Evolutionary conservation across 2,888 invertebrate genomes (phyloP).

Genomic region (Hetaerina titia): DNA sequence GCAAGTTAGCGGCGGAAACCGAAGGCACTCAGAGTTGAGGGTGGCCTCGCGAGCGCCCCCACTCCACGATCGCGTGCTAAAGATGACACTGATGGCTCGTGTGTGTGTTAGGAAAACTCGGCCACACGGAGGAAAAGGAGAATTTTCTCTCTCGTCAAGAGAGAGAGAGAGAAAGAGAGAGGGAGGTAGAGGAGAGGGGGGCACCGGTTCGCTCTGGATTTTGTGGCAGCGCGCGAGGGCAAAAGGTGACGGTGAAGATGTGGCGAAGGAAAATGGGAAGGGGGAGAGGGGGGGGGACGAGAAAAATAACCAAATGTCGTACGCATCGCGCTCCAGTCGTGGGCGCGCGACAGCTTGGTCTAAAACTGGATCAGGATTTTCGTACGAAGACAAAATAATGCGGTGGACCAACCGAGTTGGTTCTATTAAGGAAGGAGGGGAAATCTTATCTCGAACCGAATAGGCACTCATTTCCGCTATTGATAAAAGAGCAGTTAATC

Average conservation of each 20-base stretch:
- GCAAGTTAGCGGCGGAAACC: too few species aligned
- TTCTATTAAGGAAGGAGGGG: not conserved
- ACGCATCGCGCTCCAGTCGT: not conserved
- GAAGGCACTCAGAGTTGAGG: not conserved
- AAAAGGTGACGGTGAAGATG: slow-evolving; percentile 20
- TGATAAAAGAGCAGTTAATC: too few species aligned
- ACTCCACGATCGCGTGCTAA: not conserved
- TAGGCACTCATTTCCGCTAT: too few species aligned
- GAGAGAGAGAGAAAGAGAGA: not conserved
- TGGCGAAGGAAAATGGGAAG: not conserved
- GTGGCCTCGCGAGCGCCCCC: not conserved
- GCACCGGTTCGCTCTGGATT: slow-evolving; percentile 7
- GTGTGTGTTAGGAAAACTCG: not conserved
- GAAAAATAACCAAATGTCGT: not conserved
- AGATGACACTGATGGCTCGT: not conserved
- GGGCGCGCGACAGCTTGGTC: not conserved
- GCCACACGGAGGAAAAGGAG: not conserved
- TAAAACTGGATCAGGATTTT: not conserved
- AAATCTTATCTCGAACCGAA: too few species aligned
- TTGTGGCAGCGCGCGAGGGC: not conserved
- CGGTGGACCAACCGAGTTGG: not conserved
- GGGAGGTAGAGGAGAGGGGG: not conserved
- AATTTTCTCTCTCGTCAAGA: not conserved
- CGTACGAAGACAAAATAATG: not conserved
- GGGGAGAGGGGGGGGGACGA: not conserved